These are phyloP conservation scores for Bradypodion pumilum DNA, from an alignment of 2,797 vertebrate species.

Conservation along the genomic window DNA sequence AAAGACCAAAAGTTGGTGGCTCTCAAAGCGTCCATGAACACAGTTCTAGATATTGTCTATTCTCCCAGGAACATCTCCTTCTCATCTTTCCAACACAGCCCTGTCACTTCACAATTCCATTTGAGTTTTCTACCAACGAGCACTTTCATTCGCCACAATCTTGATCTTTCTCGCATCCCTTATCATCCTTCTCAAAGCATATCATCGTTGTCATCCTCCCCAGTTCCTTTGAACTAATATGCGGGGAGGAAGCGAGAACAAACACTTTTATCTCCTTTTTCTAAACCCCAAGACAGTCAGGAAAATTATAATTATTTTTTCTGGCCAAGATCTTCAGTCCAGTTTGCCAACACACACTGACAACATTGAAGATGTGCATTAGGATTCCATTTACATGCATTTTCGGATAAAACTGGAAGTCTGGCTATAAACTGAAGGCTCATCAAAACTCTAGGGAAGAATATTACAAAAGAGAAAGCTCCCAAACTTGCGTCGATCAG, in stretches of 20 bases:
- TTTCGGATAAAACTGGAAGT: neutral
- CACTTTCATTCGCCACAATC: conserved; percentile 4
- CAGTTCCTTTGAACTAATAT: conserved; percentile 25
- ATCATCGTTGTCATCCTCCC: neutral
- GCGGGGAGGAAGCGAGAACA: too few species aligned
- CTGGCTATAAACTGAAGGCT: neutral
- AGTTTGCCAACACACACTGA: neutral
- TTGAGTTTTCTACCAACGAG: neutral
- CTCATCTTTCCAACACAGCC: neutral
- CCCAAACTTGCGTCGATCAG: neutral
- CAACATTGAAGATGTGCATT: neutral
- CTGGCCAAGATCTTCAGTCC: neutral
- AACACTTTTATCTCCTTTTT: conserved; percentile 28
- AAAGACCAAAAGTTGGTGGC: too few species aligned
- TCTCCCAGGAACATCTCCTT: neutral
- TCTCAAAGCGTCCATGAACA: neutral
- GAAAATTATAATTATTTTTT: conserved; percentile 18
- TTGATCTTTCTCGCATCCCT: conserved; percentile 18
- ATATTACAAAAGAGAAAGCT: neutral
- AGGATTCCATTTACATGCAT: neutral
- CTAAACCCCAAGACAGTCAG: conserved; percentile 1
- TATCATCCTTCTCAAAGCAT: neutral
- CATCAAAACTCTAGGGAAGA: neutral
- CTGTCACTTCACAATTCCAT: neutral
- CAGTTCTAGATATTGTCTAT: neutral